Evolutionary conservation across 2,888 invertebrate species (phyloP), one percentile per base, ranked within the genome.

Genomic region (Sarcophaga caerulescens): DNA sequence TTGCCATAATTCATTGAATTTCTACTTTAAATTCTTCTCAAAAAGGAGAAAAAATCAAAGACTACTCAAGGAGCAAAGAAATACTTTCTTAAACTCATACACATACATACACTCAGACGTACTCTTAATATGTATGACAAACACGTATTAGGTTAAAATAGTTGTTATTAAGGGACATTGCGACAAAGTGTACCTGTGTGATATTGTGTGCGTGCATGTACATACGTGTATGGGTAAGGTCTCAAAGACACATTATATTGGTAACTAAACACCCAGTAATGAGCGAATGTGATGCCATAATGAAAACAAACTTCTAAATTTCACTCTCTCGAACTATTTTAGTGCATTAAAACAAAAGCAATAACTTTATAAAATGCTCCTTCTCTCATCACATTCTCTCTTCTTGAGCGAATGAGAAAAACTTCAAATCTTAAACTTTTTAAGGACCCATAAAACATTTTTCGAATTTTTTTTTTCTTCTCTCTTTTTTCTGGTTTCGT

Each of bases 401-500:
- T 52, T 17, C 5, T 17, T 17, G 14, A 14, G 52, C 17, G 52
- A 14, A 52, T 52, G 57, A 57, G 57, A 21, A 79, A 80, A 79
- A 73, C 19, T 66, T 60, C 10, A 35, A 35, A 35, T 35, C 44
- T 60, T 68, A 47, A 66, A 60, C 62, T 63, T 78, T 76, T 63
- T 21, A 79, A 81, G 80, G 60, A 59, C 59, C 65, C 65, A 59
- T 65, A 65, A 70, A 57, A 66, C 47, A 76, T 59, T 71, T 70
- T 59, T 78, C 25, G 0, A 35, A 35, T 35, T 62, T 63, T 35
- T 44, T 65, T 44, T 21, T 52, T 59, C 63, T 35, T 5, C 70
- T 35, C 69, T 60, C 8, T 62, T 21, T 62, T 60, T 35, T 25
- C 25, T 52, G 21, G 25, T 63, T 35, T 35, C 59, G 14, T 52